phyloP scores from a whole-genome alignment of 2,888 invertebrate genomes.

The Rapana venosa region DNA sequence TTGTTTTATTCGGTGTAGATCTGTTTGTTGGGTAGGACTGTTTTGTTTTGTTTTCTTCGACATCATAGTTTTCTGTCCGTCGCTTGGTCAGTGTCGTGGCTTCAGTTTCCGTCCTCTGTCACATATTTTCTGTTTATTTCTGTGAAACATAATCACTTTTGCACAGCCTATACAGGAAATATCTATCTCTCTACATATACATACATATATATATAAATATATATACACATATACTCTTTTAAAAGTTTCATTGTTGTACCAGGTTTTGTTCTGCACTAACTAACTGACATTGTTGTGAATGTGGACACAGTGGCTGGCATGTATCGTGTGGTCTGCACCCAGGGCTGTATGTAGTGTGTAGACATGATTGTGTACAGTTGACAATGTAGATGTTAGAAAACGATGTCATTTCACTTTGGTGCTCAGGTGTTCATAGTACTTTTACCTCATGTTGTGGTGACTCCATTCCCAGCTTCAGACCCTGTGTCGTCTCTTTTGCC shows the following conservation, averaged over 20 bases:
- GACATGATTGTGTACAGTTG: conserved; percentile 3
- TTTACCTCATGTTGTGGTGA: conserved; percentile 6
- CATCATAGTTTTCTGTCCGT: not conserved
- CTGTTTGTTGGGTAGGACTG: not conserved
- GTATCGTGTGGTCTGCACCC: not conserved
- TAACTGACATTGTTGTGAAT: not conserved
- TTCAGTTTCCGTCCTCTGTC: conserved; percentile 39
- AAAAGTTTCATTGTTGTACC: not conserved
- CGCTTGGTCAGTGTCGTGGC: conserved; percentile 11
- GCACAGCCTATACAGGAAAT: not conserved
- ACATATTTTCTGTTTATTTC: not conserved
- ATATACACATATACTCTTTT: not conserved
- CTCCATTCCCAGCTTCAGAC: conserved; percentile 1
- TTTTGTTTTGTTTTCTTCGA: not conserved
- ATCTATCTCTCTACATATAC: not conserved
- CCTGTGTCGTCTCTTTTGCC: not conserved
- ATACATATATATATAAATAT: not conserved
- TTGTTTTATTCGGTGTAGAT: not conserved
- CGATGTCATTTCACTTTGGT: conserved; percentile 29
- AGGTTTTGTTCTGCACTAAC: not conserved
- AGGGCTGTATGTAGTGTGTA: not conserved
- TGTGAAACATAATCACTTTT: not conserved
- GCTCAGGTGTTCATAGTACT: conserved; percentile 32
- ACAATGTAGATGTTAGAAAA: not conserved
- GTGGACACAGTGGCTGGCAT: not conserved